A percentile compares a stretch with the other conserved stretches of the same genome.
Conservation (phyloP, 2,113 vertebrate genomes). For the Mystacornis crossleyi region DNA sequence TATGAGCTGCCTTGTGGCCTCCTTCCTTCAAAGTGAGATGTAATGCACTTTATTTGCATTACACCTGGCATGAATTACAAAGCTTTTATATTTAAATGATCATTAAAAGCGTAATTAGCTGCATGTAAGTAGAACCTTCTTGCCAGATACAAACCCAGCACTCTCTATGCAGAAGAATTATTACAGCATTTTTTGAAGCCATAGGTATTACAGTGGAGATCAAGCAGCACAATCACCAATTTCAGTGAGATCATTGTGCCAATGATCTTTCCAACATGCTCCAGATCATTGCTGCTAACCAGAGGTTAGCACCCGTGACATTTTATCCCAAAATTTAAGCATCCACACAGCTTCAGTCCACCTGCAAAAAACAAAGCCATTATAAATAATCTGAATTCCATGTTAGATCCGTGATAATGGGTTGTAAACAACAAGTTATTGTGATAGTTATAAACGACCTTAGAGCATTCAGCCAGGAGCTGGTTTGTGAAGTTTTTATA, state of each 20-base stretch:
- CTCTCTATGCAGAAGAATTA: neutral
- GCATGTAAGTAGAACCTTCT: neutral
- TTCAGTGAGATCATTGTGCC: slow-evolving; percentile 60
- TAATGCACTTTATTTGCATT: neutral
- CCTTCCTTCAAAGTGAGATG: neutral
- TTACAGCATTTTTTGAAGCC: neutral
- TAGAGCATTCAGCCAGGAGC: neutral
- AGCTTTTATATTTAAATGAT: neutral
- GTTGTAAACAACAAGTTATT: neutral
- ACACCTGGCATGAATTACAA: neutral
- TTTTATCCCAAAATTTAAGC: slow-evolving; percentile 56
- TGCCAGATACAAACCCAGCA: neutral
- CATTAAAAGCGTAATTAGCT: neutral
- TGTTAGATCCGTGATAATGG: neutral
- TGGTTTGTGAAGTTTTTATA: neutral
- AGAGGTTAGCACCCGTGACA: slow-evolving; percentile 55
- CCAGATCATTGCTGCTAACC: slow-evolving; percentile 69
- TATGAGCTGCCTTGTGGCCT: neutral
- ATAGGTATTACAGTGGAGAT: slow-evolving; percentile 66
- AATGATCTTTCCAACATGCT: slow-evolving; percentile 51
- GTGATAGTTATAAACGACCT: neutral
- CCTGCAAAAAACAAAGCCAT: slow-evolving; percentile 63
- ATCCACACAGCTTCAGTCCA: slow-evolving; percentile 70
- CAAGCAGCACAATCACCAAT: slow-evolving; percentile 60
- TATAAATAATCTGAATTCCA: neutral